These are phyloP conservation scores for Gonocerus acuteangulatus DNA, from an alignment of 2,888 invertebrate genomes.

Conservation along the genomic window DNA sequence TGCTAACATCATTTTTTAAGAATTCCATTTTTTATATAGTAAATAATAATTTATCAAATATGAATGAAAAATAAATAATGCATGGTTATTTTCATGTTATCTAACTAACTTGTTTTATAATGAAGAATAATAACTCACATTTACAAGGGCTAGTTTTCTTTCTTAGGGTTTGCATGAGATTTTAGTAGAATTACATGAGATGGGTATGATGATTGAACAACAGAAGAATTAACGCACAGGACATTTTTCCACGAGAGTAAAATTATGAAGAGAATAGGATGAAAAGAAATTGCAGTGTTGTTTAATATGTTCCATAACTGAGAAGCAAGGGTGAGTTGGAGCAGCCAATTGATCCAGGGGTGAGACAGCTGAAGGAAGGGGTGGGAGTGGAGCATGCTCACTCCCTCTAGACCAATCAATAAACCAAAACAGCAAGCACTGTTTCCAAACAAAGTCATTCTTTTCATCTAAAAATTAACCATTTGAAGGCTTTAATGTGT, in stretches of 20 bases:
- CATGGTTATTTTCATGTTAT: background rate
- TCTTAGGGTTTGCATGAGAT: slow-evolving; percentile 76
- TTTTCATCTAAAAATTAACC: no score
- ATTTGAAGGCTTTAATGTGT: no score
- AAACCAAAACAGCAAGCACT: slow-evolving; percentile 3
- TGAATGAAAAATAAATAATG: no score
- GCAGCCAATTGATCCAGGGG: slow-evolving; percentile 34
- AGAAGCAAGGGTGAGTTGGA: slow-evolving; percentile 26
- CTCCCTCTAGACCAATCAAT: slow-evolving; percentile 15
- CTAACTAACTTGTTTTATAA: background rate
- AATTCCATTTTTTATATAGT: no score
- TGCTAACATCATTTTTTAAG: no score
- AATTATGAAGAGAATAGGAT: background rate
- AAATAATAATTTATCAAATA: no score
- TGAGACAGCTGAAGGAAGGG: slow-evolving; percentile 23
- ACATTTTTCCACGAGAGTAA: slow-evolving; percentile 12
- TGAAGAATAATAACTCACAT: slow-evolving; percentile 65
- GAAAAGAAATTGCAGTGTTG: slow-evolving; percentile 3
- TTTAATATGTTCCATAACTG: slow-evolving; percentile 28
- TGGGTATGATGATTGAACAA: slow-evolving; percentile 8
- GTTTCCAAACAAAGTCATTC: no score
- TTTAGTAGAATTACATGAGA: slow-evolving; percentile 12
- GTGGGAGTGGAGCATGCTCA: slow-evolving; percentile 25
- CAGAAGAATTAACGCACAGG: background rate
- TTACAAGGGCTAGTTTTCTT: slow-evolving; percentile 90